These are phyloP conservation scores for Antedon mediterranea DNA, from an alignment of 53 echinoderm and acorn worm species.

Conservation along the genomic window DNA sequence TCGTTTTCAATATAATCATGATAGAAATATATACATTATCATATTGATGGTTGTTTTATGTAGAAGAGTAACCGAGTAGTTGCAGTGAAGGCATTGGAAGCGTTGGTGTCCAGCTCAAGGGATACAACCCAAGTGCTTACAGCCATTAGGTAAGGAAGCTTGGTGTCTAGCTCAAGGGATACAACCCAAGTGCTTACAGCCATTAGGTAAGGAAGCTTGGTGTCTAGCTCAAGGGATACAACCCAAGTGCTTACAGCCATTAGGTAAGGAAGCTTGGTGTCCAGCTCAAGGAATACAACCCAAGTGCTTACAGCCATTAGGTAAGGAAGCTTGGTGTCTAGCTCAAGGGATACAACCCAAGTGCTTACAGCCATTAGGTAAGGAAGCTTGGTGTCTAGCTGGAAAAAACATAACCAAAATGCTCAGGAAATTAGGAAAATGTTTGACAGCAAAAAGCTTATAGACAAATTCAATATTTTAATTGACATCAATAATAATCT, in stretches of 20 bases:
- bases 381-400: no score
- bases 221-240: conserved; percentile 33
- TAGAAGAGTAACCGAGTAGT: conserved; percentile 54
- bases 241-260: conserved; percentile 68
- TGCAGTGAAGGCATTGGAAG: conserved; percentile 57
- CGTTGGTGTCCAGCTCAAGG: conserved; percentile 35
- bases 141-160: conserved; percentile 41
- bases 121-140: conserved; percentile 64
- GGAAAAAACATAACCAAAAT: no score
- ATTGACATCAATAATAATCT: background rate
- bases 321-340: conserved; percentile 44
- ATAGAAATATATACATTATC: no score
- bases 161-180: no score
- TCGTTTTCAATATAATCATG: no score
- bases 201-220: conserved; percentile 43
- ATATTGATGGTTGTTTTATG: no score
- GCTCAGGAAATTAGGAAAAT: no score
- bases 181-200: no score
- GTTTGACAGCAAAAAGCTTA: background rate
- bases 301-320: no score
- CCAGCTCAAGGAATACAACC: no score
- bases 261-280: no score
- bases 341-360: conserved; percentile 44
- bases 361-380: conserved; percentile 72
- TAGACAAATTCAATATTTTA: background rate